phyloP scores from a whole-genome alignment of 92 coral and sea anemone species.

The Heteractis magnifica region DNA sequence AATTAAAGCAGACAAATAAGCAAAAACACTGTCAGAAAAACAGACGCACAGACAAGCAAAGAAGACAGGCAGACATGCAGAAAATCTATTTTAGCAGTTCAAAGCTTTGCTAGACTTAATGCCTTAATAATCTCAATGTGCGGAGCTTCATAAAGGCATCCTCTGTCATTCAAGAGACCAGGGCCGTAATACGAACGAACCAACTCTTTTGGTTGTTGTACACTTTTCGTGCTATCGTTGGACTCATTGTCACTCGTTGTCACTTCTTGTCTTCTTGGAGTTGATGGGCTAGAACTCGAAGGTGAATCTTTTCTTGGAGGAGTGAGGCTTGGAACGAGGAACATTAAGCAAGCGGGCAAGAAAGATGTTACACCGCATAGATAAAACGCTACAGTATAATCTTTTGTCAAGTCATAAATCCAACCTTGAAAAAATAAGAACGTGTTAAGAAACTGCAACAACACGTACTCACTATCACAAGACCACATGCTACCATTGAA shows the following conservation, averaged over 20 bases:
- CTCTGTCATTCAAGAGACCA: constrained; percentile 23
- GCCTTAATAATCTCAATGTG: constrained; percentile 30
- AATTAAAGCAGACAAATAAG: not conserved
- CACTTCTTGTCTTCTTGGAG: constrained; percentile 16
- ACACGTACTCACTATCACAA: not conserved
- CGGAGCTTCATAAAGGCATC: constrained; percentile 16
- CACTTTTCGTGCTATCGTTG: not conserved
- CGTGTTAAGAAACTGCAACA: not conserved
- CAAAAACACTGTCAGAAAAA: not conserved
- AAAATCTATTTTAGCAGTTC: not conserved
- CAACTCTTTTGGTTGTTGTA: not conserved
- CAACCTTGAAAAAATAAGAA: constrained; percentile 42
- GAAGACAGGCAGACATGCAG: not conserved
- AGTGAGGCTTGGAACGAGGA: constrained; percentile 57
- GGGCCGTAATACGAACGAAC: constrained; percentile 20
- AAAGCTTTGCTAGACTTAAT: constrained; percentile 16
- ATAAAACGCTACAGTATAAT: constrained; percentile 77
- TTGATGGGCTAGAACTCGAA: constrained; percentile 23
- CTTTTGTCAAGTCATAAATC: constrained; percentile 78
- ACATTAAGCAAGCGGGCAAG: constrained; percentile 70
- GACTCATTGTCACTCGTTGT: not conserved
- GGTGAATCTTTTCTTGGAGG: constrained; percentile 32
- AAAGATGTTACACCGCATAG: constrained; percentile 67
- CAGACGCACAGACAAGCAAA: not conserved
- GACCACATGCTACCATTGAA: too few relatives aligned